Evolutionary conservation across 2,113 vertebrate species (phyloP).

Genomic region (Ranitomeya imitator): DNA sequence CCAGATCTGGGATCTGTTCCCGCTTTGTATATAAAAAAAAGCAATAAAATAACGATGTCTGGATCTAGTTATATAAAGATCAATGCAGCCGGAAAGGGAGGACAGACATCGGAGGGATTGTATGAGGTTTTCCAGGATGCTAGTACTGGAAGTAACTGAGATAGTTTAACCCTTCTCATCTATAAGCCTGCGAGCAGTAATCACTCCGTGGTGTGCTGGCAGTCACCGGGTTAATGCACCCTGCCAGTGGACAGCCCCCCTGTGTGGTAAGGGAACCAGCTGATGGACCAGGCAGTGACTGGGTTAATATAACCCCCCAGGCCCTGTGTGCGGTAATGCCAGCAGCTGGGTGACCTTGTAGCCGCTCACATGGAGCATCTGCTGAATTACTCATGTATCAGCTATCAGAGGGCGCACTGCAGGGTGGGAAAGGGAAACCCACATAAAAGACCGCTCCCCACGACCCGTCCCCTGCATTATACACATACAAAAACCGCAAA

Average conservation of each 20-base stretch:
- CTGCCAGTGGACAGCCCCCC: no score
- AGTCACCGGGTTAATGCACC: no score
- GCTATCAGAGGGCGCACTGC: background rate
- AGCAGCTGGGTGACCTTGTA: conserved; percentile 43
- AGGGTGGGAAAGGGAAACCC: conserved; percentile 12
- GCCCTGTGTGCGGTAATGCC: conserved; percentile 11
- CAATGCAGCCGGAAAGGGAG: background rate
- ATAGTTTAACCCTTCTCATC: background rate
- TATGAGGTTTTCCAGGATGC: background rate
- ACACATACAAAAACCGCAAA: background rate
- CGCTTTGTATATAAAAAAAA: background rate
- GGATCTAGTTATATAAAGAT: background rate
- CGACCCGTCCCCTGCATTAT: background rate
- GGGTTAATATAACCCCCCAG: background rate
- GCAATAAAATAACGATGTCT: background rate
- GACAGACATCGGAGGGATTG: background rate
- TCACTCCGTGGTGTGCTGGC: no score
- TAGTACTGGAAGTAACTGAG: background rate
- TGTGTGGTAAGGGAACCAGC: background rate
- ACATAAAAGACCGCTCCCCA: background rate
- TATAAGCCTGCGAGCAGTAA: background rate
- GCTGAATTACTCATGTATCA: conserved; percentile 23
- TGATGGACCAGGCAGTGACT: background rate
- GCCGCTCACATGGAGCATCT: conserved; percentile 15
- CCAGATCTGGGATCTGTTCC: background rate